Evolutionary conservation across 2,113 vertebrate genomes (phyloP), one percentile per base, ranked within the genome.

Genomic region (Struthidea cinerea): DNA sequence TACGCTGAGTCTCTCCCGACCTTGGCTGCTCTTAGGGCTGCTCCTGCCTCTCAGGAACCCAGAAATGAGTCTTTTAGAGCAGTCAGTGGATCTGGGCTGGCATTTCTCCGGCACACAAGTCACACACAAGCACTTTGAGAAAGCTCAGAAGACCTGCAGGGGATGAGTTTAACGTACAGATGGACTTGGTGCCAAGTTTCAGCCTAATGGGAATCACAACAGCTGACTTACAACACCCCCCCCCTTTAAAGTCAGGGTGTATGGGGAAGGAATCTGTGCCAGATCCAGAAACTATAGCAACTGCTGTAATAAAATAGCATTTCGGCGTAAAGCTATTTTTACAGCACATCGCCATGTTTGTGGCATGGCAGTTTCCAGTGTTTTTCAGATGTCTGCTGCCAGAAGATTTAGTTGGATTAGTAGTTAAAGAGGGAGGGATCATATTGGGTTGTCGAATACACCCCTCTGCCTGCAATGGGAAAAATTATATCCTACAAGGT

Each of bases 231-330:
- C 63, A 93, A 77, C 83, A 87, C 41, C 61, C 57, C 26, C 26
- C 41, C 35, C 4, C 52, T 93, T 84, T 41, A 81, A 94, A 91
- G 71, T 47, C 60, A 65, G 47, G 33, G 24, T 93, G 96, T 95
- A 86, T 19, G 32, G 70, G 32, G 76, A 75, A 37, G 61, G 73
- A 77, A 70, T 81, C 75, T 73, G 81, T 96, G 95, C 97, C 97
- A 96, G 90, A 96, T 71, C 14, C 76, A 88, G 88, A 57, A 97
- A 94, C 95, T 94, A 95, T 84, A 96, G 93, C 95, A 96, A 97
- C 90, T 94, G 84, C 82, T 89, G 90, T 7, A 90, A 92, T 90
- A 90, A 96, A 95, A 95, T 4, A 76, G 50, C 79, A 42, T 90
- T 96, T 96, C 80, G 53, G 61, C 1, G 3, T 82, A 84, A 92